Percentiles rank a stretch among this genome's conserved stretches.
These are phyloP conservation scores for Iselma pallidipennis DNA, from an alignment of 2,888 invertebrate genomes.

Conservation along the genomic window DNA sequence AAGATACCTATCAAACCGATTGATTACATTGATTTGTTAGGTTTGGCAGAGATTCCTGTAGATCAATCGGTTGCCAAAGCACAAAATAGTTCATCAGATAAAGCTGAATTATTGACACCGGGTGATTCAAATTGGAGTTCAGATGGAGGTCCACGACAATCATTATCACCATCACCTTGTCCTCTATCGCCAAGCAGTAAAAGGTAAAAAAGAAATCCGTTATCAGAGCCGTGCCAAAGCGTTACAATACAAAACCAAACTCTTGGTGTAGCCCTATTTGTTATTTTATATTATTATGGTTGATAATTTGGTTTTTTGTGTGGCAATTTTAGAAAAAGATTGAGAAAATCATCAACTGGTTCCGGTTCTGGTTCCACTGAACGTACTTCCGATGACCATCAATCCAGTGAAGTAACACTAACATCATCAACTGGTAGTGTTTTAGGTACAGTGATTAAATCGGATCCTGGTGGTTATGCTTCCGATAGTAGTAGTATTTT, in stretches of 20 bases:
- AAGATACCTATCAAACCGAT: too few relatives aligned
- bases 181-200: slow-evolving; percentile 59
- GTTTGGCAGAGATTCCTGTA: slow-evolving; percentile 84
- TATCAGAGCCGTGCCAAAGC: too few relatives aligned
- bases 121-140: slow-evolving; percentile 63
- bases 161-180: slow-evolving; percentile 68
- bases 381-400: slow-evolving; percentile 59
- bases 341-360: slow-evolving; percentile 70
- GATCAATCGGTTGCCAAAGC: slow-evolving; percentile 74
- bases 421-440: slow-evolving; percentile 55
- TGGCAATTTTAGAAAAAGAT: slow-evolving; percentile 64
- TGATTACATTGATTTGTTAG: too few relatives aligned
- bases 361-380: slow-evolving; percentile 61
- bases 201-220: slow-evolving; percentile 50
- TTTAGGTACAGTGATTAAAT: slow-evolving; percentile 52
- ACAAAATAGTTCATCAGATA: slow-evolving; percentile 62
- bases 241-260: too few relatives aligned
- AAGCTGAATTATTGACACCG: slow-evolving; percentile 61
- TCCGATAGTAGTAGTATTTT: slow-evolving; percentile 38
- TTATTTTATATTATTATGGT: not conserved
- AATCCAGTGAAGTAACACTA: slow-evolving; percentile 57
- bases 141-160: slow-evolving; percentile 61
- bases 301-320: slow-evolving; percentile 18
- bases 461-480: slow-evolving; percentile 50
- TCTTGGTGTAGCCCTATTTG: not conserved